These are phyloP conservation scores for Brachionus sp. DNA, from an alignment of 1,140 invertebrate genomes.

Conservation along the genomic window DNA sequence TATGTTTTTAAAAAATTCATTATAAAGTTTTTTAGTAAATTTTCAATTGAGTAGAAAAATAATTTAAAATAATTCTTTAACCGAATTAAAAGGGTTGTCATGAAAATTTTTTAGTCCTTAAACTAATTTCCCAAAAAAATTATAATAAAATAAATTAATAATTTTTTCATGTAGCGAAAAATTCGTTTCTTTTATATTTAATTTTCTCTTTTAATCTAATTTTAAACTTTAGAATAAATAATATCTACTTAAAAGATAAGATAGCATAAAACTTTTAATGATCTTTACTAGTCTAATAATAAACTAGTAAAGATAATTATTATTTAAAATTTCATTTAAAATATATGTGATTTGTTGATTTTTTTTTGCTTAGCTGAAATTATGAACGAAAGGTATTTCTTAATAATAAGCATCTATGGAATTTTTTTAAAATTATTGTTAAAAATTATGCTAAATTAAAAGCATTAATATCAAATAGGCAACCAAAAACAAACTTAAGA, in stretches of 20 bases:
- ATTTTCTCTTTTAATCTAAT: background rate
- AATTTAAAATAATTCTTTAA: too few relatives aligned
- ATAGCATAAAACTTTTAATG: background rate
- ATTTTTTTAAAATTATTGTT: background rate
- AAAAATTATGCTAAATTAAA: conserved; percentile 38
- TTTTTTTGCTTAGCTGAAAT: background rate
- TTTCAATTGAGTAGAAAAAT: too few relatives aligned
- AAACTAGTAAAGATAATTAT: background rate
- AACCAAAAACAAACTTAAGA: background rate
- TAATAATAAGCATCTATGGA: background rate
- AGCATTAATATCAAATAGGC: background rate
- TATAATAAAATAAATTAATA: too few relatives aligned
- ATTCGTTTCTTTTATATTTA: background rate
- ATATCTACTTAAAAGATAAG: background rate
- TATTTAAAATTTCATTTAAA: background rate
- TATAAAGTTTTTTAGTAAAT: too few relatives aligned
- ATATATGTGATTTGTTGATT: background rate
- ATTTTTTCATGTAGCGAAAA: too few relatives aligned
- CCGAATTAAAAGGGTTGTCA: too few relatives aligned
- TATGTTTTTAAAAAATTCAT: too few relatives aligned
- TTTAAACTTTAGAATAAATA: background rate
- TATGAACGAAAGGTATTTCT: background rate
- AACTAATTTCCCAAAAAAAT: too few relatives aligned
- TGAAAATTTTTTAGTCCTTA: too few relatives aligned
- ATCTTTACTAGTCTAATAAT: background rate